Base-by-base conservation (phyloP, 2,888 invertebrate genomes). In the Stramonita haemastoma region DNA sequence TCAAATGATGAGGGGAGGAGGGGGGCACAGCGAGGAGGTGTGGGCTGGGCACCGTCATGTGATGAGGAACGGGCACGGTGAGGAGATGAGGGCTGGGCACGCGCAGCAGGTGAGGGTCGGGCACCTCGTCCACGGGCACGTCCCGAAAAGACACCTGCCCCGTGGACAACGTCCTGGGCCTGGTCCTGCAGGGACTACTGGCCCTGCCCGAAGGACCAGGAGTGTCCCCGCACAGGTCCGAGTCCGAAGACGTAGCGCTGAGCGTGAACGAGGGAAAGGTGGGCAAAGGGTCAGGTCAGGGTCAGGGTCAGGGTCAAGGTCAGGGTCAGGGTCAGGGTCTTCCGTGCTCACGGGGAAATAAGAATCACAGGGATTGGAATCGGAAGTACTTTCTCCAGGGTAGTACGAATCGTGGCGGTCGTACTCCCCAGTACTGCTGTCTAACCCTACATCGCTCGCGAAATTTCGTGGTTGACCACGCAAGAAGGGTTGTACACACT, bases 401-500 rank as follows among this genome's bases (percentile, higher is more conserved):
- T 85, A 89, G 60, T 34, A 29, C 17, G 56, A 56, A 26, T 85
- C 46, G 46, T 26, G 26, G 70, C 60, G 84, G 26, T 73, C 73
- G 26, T 87, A 73, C 57, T 86, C 86, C 5, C 66, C 73, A 22
- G 83, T 83, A 32, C 56, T 84, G 89, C 89, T 89, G 86, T 91
- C 91, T 17, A 90, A n/a, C 8, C 90, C 91, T 83, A 89, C 83
- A 87, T 93, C 93, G 91, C 88, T 36, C 91, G 87, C 0, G 92
- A 92, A 70, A 92, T 90, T 73, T 94, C 94, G 70, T 91, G 91
- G 79, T 92, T 93, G 85, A 93, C 92, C 13, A 93, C 92, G 88
- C 94, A 93, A 0, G 94, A 93, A 0, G 93, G 93, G 86, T 94
- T 94, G 87, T 92, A 94, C 89, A 93, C 91, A 57, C 94, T 94